Evolutionary conservation across 1,140 invertebrate species (phyloP).

Genomic region (Heliothis virescens): DNA sequence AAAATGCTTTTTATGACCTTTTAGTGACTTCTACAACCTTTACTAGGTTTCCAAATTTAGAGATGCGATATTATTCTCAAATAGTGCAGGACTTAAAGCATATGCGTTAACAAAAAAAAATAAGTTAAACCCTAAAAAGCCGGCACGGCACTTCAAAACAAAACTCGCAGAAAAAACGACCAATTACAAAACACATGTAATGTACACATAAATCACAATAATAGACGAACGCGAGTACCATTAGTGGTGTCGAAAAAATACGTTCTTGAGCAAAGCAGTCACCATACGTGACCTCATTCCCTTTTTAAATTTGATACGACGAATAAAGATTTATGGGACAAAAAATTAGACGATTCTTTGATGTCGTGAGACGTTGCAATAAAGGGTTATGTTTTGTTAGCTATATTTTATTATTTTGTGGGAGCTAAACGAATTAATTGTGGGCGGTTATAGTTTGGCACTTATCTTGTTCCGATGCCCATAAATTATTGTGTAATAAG

Average conservation of each 20-base stretch:
- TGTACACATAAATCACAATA: slow-evolving; percentile 20
- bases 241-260: slow-evolving; percentile 26
- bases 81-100: no score
- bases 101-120: no score
- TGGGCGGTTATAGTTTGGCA: slow-evolving; percentile 5
- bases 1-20: no score
- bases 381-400: slow-evolving; percentile 9
- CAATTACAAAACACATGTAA: slow-evolving; percentile 16
- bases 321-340: slow-evolving; percentile 38
- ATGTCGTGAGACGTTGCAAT: neutral
- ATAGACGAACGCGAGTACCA: slow-evolving; percentile 16
- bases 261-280: slow-evolving; percentile 3
- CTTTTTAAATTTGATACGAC: slow-evolving; percentile 17
- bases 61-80: no score
- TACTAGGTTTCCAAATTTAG: no score
- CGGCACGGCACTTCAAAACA: neutral
- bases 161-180: neutral
- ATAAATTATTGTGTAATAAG: slow-evolving; percentile 8
- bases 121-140: neutral
- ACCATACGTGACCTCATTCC: slow-evolving; percentile 34
- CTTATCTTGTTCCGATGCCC: neutral
- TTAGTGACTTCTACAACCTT: no score
- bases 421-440: slow-evolving; percentile 12
- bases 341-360: slow-evolving; percentile 31
- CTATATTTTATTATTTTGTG: slow-evolving; percentile 4